Percentiles rank a stretch among this genome's conserved stretches.
These are phyloP conservation scores for Anas bahamensis DNA, from an alignment of 2,797 vertebrate species.

Conservation along the genomic window DNA sequence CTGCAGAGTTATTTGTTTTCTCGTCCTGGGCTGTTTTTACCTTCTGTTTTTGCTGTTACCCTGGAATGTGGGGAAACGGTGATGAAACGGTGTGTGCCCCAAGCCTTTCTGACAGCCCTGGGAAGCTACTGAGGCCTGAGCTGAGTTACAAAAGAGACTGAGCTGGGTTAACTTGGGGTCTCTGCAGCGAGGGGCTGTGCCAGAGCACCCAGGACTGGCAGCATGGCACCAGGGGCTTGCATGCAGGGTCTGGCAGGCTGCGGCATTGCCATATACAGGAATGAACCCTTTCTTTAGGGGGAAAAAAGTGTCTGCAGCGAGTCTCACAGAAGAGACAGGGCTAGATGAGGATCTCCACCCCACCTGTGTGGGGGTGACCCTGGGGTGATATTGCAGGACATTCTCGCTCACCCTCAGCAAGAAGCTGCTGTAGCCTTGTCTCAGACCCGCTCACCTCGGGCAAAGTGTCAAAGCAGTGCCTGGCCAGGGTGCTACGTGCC, in stretches of 20 bases:
- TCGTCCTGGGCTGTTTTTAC: background rate
- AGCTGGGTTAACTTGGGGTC: background rate
- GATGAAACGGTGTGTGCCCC: background rate
- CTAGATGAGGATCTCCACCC: background rate
- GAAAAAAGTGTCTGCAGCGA: background rate
- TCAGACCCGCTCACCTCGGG: background rate
- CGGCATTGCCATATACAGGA: background rate
- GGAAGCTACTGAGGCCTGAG: background rate
- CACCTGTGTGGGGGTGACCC: background rate
- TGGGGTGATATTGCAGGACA: background rate
- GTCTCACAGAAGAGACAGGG: background rate
- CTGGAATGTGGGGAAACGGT: background rate
- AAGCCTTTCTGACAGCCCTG: background rate
- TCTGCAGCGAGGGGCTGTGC: background rate
- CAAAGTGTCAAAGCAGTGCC: background rate
- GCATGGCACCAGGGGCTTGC: background rate
- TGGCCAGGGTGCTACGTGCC: background rate
- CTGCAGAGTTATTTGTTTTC: background rate
- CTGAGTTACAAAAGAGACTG: background rate
- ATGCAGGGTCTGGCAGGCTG: background rate
- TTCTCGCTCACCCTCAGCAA: background rate
- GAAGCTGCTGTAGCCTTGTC: background rate
- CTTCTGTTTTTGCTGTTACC: background rate
- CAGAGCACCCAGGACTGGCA: background rate
- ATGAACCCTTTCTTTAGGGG: background rate